Base-by-base conservation (phyloP, 1,140 invertebrate species). In the Mactra quadrangularis region DNA sequence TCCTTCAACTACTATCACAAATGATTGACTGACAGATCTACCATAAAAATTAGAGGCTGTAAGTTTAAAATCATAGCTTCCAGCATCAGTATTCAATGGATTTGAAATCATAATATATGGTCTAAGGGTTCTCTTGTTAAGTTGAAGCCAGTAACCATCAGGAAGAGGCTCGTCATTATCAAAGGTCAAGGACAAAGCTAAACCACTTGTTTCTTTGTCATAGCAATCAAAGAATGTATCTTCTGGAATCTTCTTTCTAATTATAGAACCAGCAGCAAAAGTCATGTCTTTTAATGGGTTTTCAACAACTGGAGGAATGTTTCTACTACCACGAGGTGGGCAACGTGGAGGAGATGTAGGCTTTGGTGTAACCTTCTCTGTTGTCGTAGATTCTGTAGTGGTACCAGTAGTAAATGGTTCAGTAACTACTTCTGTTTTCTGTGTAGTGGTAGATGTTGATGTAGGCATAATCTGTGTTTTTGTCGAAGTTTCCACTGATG, bases 191-290 rank as follows among this genome's bases (percentile, higher is more conserved):
- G 95, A 95, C 83, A 98, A 94, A 59, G 95, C 95, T 85, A 98
- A 93, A 76, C 95, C 95, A 41, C 95, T 92, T 0, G 96, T 95
- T 76, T 95, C 95, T 25, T 96, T 96, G 91, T 97, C 97, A 91
- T 98, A 96, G 0, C 95, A 95, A 94, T 98, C 98, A 90, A 96
- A 97, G 94, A 98, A 98, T 0, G 97, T 96, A 88, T 98, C 97
- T 94, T 97, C 88, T 7, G 89, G 94, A 66, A 99, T 96, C 92
- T 95, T 95, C 90, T 91, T 95, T 92, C 93, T 94, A 75, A 96
- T 95, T 0, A 95, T 94, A 93, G 97, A 97, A 41, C 97, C 97
- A 83, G 96, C 96, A 0, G 95, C 95, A n/a, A 96, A 82, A 2
- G 59, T 62, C 13, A 89, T 25, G 13, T 71, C 60, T 22, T 41